These are phyloP conservation scores for Camptogramma bilineatum DNA, from an alignment of 2,888 invertebrate species.

Conservation along the genomic window DNA sequence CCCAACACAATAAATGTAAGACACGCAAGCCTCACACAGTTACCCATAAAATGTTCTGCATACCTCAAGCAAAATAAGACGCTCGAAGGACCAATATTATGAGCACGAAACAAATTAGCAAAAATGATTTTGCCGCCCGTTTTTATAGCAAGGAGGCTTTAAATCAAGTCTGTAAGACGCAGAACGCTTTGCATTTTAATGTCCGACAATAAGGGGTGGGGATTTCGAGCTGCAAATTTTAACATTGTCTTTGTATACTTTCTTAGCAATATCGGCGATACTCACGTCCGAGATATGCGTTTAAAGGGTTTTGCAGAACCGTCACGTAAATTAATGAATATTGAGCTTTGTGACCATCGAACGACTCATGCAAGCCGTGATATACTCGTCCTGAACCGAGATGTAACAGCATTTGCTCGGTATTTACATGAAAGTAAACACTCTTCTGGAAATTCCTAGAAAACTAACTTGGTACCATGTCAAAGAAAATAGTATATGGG, in stretches of 20 bases:
- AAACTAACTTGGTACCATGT: not conserved
- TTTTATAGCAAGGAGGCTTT: constrained; percentile 43
- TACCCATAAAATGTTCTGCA: constrained; percentile 68
- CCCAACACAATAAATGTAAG: constrained; percentile 54
- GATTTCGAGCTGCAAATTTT: constrained; percentile 48
- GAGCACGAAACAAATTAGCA: constrained; percentile 61
- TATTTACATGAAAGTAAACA: no score
- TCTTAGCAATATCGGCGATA: constrained; percentile 56
- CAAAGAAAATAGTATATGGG: not conserved
- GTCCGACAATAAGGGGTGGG: constrained; percentile 32
- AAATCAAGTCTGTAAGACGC: constrained; percentile 43
- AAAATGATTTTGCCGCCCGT: constrained; percentile 52
- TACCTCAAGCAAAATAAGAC: constrained; percentile 67
- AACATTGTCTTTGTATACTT: constrained; percentile 52
- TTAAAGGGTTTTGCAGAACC: constrained; percentile 67
- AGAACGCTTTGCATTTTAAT: constrained; percentile 39
- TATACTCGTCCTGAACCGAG: constrained; percentile 62
- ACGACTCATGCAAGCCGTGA: constrained; percentile 47
- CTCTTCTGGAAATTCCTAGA: not conserved
- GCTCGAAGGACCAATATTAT: constrained; percentile 59
- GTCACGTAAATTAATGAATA: constrained; percentile 77
- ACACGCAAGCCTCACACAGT: constrained; percentile 64
- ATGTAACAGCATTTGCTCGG: constrained; percentile 45
- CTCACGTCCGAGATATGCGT: constrained; percentile 61
- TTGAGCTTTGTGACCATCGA: constrained; percentile 59